These are phyloP conservation scores for Lepisosteus oculatus DNA, from an alignment of 2,113 vertebrate species.

Conservation along the genomic window DNA sequence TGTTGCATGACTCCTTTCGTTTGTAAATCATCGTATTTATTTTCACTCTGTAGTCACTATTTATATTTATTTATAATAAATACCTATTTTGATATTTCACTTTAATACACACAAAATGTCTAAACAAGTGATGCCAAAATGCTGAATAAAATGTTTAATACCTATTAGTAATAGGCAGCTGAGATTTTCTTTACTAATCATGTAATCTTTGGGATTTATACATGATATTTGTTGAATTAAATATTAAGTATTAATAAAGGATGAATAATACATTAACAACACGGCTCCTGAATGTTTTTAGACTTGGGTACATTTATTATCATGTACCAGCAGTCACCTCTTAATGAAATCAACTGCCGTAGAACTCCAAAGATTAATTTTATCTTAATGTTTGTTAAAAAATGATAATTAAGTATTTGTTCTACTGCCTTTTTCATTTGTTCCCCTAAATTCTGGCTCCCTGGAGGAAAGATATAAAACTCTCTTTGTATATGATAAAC, in stretches of 20 bases:
- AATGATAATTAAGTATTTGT: neutral
- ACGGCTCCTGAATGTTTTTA: neutral
- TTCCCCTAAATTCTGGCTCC: neutral
- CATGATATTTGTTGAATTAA: neutral
- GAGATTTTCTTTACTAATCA: too few relatives aligned
- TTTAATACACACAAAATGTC: too few relatives aligned
- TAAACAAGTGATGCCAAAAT: too few relatives aligned
- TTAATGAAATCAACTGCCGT: neutral
- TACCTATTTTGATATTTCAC: too few relatives aligned
- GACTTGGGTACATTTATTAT: neutral
- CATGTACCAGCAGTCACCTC: conserved; percentile 1
- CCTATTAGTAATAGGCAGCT: too few relatives aligned
- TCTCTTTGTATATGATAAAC: conserved; percentile 2
- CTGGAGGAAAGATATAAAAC: conserved; percentile 1
- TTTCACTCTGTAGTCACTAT: too few relatives aligned
- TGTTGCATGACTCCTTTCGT: too few relatives aligned
- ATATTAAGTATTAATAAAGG: conserved; percentile 7
- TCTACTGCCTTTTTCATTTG: neutral
- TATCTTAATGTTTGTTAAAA: neutral
- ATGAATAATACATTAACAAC: neutral
- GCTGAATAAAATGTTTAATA: too few relatives aligned
- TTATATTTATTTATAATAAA: too few relatives aligned
- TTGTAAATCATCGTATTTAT: too few relatives aligned
- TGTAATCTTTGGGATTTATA: too few relatives aligned
- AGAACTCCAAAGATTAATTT: neutral